phyloP scores from a whole-genome alignment of 2,888 invertebrate species.

The Hemaris fuciformis region DNA sequence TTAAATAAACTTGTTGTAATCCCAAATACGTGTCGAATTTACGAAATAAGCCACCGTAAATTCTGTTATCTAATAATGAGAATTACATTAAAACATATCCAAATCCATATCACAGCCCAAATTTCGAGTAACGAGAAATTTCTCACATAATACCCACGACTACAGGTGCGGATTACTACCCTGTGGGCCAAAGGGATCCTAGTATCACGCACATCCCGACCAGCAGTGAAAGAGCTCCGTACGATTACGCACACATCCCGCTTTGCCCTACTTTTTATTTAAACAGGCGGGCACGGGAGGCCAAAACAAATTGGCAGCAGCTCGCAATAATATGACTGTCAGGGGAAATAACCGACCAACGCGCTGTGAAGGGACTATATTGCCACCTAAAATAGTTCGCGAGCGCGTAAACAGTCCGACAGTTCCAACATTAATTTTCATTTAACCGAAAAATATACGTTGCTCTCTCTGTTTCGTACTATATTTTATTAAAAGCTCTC shows the following conservation, averaged over 20 bases:
- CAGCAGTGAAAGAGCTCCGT: conserved; percentile 29
- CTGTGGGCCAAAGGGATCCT: conserved; percentile 60
- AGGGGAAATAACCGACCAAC: conserved; percentile 69
- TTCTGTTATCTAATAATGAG: conserved; percentile 23
- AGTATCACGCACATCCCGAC: conserved; percentile 56
- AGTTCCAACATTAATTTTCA: conserved; percentile 40
- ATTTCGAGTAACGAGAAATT: conserved; percentile 62
- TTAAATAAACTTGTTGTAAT: neutral
- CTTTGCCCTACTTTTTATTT: neutral
- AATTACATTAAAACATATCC: conserved; percentile 27
- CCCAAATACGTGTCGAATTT: neutral
- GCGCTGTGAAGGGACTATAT: conserved; percentile 54
- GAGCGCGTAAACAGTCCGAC: conserved; percentile 38
- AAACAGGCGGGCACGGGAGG: conserved; percentile 39
- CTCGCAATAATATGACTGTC: conserved; percentile 69
- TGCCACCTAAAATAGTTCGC: conserved; percentile 47
- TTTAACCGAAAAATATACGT: conserved; percentile 19
- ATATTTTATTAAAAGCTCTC: neutral
- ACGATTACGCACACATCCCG: neutral
- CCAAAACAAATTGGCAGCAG: conserved; percentile 55
- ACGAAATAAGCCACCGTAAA: neutral
- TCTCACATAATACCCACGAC: conserved; percentile 70
- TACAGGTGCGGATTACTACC: conserved; percentile 76
- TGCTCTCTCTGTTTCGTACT: neutral
- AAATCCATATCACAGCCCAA: conserved; percentile 30